Percentiles rank a stretch among this genome's conserved stretches.
These are phyloP conservation scores for Odontamblyopus lacepedii DNA, from an alignment of 2,797 vertebrate species.

Conservation along the genomic window DNA sequence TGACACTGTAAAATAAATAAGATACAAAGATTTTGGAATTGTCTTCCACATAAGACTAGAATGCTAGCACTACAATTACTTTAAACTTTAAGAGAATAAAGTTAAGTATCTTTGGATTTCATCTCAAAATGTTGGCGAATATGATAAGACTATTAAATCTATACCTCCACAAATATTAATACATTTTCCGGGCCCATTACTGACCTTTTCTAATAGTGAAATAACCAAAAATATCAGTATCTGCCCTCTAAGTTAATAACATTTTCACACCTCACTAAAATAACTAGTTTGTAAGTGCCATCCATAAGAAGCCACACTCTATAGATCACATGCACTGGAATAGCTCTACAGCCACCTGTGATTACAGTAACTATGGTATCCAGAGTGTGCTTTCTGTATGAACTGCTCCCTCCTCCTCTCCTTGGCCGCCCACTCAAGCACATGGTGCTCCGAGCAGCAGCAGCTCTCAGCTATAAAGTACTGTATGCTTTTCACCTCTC, in stretches of 20 bases:
- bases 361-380: slow-evolving; percentile 22
- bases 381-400: slow-evolving; percentile 30
- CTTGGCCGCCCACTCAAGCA: slow-evolving; percentile 47
- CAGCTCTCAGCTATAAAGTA: slow-evolving; percentile 30
- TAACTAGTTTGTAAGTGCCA: background rate
- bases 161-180: background rate
- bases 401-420: slow-evolving; percentile 48
- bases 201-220: background rate
- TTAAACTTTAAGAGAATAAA: too few species aligned
- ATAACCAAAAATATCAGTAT: slow-evolving; percentile 1
- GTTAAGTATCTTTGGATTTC: too few species aligned
- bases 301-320: background rate
- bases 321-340: background rate
- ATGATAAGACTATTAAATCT: background rate
- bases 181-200: background rate
- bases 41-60: background rate
- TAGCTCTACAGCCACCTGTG: background rate
- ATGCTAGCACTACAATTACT: background rate
- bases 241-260: background rate
- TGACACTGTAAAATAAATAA: too few species aligned
- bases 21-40: background rate
- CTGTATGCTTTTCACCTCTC: background rate
- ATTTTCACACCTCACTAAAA: slow-evolving; percentile 7
- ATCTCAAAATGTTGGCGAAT: background rate
- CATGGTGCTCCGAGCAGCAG: slow-evolving; percentile 22